Conservation (phyloP, 2,113 vertebrate species). For the Saimiri boliviensis region DNA sequence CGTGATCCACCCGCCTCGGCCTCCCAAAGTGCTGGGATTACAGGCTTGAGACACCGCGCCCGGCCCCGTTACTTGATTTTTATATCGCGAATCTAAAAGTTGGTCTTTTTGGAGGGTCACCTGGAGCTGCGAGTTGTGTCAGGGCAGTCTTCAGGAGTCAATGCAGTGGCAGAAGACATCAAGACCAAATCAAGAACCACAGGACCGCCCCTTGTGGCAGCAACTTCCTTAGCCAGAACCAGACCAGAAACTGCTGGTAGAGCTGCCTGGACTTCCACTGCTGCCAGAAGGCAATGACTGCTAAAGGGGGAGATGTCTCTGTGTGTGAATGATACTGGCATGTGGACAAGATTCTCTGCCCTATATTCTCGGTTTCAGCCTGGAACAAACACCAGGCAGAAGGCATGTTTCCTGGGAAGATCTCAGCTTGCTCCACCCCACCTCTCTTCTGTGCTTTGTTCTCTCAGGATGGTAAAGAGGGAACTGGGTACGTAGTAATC, state of each 20-base stretch:
- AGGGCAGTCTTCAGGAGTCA: neutral
- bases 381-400: neutral
- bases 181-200: neutral
- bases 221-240: neutral
- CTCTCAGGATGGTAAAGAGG: neutral
- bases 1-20: no score
- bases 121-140: neutral
- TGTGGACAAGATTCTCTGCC: neutral
- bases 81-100: neutral
- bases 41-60: no score
- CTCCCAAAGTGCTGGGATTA: no score
- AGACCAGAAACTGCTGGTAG: neutral
- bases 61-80: conserved; percentile 7
- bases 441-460: neutral
- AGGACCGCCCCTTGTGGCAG: neutral
- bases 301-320: neutral
- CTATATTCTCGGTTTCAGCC: neutral
- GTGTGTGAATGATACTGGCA: neutral
- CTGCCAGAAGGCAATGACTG: neutral
- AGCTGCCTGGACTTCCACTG: neutral
- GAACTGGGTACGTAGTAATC: neutral
- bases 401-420: neutral
- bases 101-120: neutral
- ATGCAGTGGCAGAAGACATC: neutral
- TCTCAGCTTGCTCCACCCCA: neutral